phyloP scores from a whole-genome alignment of 2,888 invertebrate species.

The Ormyrus rosae region DNA sequence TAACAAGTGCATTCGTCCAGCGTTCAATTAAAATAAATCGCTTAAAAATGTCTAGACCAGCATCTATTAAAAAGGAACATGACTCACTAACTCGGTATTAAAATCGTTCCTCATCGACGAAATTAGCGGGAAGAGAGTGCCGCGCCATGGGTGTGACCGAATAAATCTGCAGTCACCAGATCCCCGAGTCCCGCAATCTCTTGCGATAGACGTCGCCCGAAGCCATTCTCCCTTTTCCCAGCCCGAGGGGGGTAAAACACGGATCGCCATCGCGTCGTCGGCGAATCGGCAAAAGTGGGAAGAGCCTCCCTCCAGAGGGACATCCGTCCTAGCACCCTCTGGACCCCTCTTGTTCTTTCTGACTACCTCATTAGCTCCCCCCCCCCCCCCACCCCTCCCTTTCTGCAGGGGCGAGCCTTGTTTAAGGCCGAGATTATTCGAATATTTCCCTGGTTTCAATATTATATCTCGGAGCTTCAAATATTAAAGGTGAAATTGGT shows the following conservation, averaged over 20 bases:
- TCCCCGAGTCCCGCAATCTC: conserved; percentile 31
- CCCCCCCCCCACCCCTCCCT: not conserved
- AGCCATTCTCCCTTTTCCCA: not conserved
- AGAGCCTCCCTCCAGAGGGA: not conserved
- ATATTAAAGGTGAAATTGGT: not conserved
- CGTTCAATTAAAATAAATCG: too few species aligned
- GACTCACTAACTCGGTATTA: too few species aligned
- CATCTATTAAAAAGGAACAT: too few species aligned
- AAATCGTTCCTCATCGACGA: not conserved
- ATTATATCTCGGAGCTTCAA: not conserved
- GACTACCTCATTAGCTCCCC: conserved; percentile 33
- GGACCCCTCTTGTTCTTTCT: conserved; percentile 24
- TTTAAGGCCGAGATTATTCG: conserved; percentile 12
- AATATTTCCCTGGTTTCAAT: not conserved
- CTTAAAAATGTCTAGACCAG: too few species aligned
- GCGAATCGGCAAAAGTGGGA: conserved; percentile 16
- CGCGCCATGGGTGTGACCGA: conserved; percentile 12
- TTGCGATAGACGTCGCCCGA: not conserved
- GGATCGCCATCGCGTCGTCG: not conserved
- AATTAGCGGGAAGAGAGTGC: not conserved
- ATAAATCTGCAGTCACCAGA: conserved; percentile 10
- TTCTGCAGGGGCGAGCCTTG: not conserved
- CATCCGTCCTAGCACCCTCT: conserved; percentile 25
- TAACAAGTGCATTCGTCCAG: too few species aligned
- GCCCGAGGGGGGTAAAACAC: conserved; percentile 4